Percentiles rank a stretch among this genome's conserved stretches.
Evolutionary conservation across 2,113 vertebrate genomes (phyloP).

Genomic region (Sapajus apella): DNA sequence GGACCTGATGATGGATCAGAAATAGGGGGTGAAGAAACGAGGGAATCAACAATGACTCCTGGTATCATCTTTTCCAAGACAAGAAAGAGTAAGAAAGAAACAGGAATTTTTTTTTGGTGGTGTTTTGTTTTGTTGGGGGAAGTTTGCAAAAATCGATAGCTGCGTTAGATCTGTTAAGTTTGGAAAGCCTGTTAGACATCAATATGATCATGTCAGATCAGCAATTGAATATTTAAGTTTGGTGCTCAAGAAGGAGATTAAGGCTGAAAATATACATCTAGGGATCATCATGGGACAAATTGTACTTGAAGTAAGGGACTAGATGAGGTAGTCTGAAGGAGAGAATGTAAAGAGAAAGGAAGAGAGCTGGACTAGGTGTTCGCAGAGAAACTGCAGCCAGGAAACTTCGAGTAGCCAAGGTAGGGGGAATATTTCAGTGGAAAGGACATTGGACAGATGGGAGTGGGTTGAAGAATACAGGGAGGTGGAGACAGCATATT

Average conservation of each 20-base stretch:
- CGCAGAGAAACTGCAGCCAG: neutral
- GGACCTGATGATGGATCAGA: neutral
- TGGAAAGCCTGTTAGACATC: neutral
- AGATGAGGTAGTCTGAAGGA: neutral
- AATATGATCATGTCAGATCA: neutral
- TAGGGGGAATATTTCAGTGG: too few species aligned
- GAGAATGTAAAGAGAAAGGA: neutral
- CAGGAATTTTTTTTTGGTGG: neutral
- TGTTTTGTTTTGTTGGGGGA: neutral
- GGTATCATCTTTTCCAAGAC: neutral
- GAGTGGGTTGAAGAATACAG: neutral
- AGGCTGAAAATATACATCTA: neutral
- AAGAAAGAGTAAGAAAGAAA: neutral
- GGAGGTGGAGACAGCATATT: neutral
- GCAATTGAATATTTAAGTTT: neutral
- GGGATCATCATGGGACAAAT: neutral
- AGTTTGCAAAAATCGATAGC: neutral
- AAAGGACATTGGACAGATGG: neutral
- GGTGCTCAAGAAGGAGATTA: neutral
- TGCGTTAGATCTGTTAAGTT: neutral
- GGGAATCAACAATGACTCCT: neutral
- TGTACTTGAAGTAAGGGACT: neutral
- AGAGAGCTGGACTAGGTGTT: neutral
- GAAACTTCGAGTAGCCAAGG: neutral
- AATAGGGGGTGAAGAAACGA: neutral